Evolutionary conservation across 2,797 vertebrate genomes (phyloP).

Genomic region (Alcedo quadribrachys): DNA sequence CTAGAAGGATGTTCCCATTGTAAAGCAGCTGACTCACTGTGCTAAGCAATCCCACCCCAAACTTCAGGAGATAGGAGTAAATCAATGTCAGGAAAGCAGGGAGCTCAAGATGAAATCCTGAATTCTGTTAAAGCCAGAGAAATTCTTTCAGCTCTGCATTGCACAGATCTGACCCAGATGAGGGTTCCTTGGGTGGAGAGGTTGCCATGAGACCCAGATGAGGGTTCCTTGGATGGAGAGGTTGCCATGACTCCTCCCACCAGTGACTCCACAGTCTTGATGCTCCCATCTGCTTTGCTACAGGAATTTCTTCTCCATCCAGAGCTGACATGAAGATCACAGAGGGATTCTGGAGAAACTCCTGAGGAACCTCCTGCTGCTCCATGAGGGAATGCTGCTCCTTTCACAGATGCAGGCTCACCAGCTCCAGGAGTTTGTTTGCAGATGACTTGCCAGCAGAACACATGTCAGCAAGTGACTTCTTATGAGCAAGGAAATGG

Average conservation of each 20-base stretch:
- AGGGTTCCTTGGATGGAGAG: background rate
- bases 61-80: background rate
- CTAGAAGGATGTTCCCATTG: background rate
- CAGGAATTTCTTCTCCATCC: background rate
- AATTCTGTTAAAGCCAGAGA: background rate
- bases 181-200: background rate
- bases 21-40: background rate
- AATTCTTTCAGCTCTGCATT: background rate
- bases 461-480: rapidly evolving
- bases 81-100: background rate
- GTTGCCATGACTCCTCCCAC: background rate
- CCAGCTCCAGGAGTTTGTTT: background rate
- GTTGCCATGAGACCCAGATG: background rate
- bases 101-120: background rate
- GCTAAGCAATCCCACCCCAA: background rate
- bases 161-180: background rate
- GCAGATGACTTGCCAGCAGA: background rate
- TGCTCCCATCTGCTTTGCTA: background rate
- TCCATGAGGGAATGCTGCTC: background rate
- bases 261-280: background rate
- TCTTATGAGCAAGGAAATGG: background rate
- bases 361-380: background rate
- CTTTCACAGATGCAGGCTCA: background rate
- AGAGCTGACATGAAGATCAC: background rate
- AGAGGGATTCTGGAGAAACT: background rate